These are phyloP conservation scores for Siniperca knerii DNA, from an alignment of 2,113 vertebrate species.

Conservation along the genomic window DNA sequence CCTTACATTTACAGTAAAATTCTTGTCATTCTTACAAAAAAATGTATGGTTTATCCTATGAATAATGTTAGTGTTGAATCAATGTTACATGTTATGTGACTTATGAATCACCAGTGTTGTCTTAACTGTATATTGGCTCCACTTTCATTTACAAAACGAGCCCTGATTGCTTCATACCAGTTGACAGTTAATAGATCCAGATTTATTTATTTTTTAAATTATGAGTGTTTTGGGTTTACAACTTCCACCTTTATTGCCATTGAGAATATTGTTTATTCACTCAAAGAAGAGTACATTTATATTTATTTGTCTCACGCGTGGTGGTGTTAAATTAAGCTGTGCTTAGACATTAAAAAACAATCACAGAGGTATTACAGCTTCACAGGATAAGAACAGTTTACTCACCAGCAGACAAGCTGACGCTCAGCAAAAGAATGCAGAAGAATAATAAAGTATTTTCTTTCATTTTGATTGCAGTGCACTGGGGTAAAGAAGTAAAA, in stretches of 20 bases:
- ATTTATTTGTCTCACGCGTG: not conserved
- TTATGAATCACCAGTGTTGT: not conserved
- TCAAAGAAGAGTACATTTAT: not conserved
- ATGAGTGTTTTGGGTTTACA: not conserved
- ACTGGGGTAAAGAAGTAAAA: not conserved
- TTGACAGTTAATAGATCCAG: not conserved
- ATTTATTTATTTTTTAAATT: no score
- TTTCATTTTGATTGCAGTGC: constrained; percentile 20
- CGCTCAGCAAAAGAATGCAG: constrained; percentile 2
- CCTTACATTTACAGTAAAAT: not conserved
- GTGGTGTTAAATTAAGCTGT: not conserved
- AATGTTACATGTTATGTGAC: not conserved
- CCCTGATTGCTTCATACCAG: not conserved
- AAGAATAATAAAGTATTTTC: not conserved
- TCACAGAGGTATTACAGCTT: not conserved
- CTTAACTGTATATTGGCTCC: not conserved
- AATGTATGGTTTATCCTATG: not conserved
- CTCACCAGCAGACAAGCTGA: constrained; percentile 45
- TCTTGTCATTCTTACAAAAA: not conserved
- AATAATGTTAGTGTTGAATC: not conserved
- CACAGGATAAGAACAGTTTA: not conserved
- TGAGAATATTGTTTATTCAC: not conserved
- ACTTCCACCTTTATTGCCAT: not conserved
- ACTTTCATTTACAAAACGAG: not conserved
- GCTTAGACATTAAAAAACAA: not conserved